Evolutionary conservation across 1,140 invertebrate species (phyloP).

Genomic region (Ylistrum balloti): DNA sequence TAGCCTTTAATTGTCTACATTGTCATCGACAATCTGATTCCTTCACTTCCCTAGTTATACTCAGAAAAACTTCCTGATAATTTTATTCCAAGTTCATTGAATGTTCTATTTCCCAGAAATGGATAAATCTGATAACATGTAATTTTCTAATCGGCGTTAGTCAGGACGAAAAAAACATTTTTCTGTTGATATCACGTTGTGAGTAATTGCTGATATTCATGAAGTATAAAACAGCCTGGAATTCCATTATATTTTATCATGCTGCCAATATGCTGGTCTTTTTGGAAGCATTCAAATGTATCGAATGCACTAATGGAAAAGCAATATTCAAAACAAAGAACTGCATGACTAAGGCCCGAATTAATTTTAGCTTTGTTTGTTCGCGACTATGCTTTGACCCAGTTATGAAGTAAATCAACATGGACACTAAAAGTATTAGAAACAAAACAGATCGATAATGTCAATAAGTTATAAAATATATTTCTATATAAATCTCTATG

Average conservation of each 20-base stretch:
- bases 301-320: slow-evolving; percentile 21
- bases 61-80: no score
- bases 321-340: not conserved
- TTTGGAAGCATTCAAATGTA: not conserved
- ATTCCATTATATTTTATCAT: not conserved
- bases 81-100: no score
- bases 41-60: no score
- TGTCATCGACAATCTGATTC: no score
- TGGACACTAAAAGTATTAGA: not conserved
- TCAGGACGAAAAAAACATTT: no score
- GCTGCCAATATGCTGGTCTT: not conserved
- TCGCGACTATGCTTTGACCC: not conserved
- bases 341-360: not conserved
- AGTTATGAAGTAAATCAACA: not conserved
- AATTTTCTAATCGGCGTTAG: no score
- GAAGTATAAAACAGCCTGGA: not conserved
- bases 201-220: not conserved
- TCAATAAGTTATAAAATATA: slow-evolving; percentile 7
- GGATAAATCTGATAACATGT: no score
- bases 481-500: not conserved
- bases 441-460: not conserved
- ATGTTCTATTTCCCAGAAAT: no score
- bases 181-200: not conserved
- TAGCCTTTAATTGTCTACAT: no score
- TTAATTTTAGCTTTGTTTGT: not conserved